Evolutionary conservation across 2,113 vertebrate species (phyloP).

Genomic region (Oxyruncus cristatus): DNA sequence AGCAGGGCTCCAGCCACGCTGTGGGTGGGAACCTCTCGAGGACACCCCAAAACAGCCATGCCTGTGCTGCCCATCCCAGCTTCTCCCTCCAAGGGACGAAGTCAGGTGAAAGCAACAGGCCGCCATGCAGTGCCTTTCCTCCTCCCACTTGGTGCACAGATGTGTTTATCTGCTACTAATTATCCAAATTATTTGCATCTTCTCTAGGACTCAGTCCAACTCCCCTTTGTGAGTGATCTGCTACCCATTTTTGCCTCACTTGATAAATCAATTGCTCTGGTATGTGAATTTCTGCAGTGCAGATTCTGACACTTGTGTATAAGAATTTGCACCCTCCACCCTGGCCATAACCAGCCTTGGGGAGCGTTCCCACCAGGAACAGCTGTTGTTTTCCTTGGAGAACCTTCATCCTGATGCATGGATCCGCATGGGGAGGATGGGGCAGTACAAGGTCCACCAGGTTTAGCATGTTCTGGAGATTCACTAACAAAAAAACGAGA

Average conservation of each 20-base stretch:
- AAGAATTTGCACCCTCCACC: background rate
- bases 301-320: accelerated
- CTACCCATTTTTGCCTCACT: background rate
- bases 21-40: accelerated
- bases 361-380: background rate
- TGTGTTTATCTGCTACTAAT: background rate
- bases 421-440: accelerated
- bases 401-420: accelerated
- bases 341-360: accelerated
- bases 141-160: accelerated
- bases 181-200: background rate
- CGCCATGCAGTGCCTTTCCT: accelerated
- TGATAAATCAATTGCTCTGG: background rate
- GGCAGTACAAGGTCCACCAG: accelerated
- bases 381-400: background rate
- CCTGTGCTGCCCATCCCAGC: accelerated
- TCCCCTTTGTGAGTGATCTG: background rate
- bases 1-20: background rate
- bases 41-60: background rate
- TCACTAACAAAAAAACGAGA: too few relatives aligned
- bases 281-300: accelerated
- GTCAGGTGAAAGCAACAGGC: background rate
- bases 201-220: background rate
- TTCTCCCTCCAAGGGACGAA: background rate
- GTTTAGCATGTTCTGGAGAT: background rate